Evolutionary conservation across 2,888 invertebrate genomes (phyloP), one percentile per base, ranked within the genome.

Genomic region (Archips xylosteana): DNA sequence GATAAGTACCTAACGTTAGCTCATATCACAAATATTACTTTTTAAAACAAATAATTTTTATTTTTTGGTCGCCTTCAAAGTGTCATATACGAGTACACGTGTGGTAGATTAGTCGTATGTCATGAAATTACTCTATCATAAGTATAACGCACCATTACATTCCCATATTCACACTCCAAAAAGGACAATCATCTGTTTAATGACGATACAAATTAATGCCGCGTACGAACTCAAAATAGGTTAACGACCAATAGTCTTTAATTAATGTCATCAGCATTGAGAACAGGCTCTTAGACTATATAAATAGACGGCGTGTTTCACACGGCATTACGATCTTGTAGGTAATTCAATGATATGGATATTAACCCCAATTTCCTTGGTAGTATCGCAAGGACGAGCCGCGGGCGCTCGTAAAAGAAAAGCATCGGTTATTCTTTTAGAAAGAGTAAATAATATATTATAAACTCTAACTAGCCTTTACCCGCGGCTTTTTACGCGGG

Each of bases 221-320:
- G 77, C 59, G 77, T 78, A 75, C 54, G 70, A 69, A 70, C 75
- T 82, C 76, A 78, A 89, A 92, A 90, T 89, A 81, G 91, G 89
- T 91, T 91, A 91, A 90, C 88, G 89, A 89, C 88, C 86, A 85
- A 83, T 87, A 87, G 83, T 83, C 81, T 84, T 84, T 87, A 89
- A 90, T 89, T 89, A 87, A 88, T 87, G 83, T 83, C 85, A 84
- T 64, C 68, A 63, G 47, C 68, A 51, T 32, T 36, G 64, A 51
- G 65, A 51, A 15, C 32, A n/a, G 32, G 39, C 60, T 47, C 59
- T 69, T 23, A 69, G 63, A 45, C 57, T 68, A 73, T 42, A 67
- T 64, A 64, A 69, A 73, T 73, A 73, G 42, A 51, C 34, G 69
- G 60, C 60, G 45, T 74, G 64, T 70, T 68, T 74, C 70, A 65